phyloP scores from a whole-genome alignment of 2,888 invertebrate species.

The Macroteleia sp. region DNA sequence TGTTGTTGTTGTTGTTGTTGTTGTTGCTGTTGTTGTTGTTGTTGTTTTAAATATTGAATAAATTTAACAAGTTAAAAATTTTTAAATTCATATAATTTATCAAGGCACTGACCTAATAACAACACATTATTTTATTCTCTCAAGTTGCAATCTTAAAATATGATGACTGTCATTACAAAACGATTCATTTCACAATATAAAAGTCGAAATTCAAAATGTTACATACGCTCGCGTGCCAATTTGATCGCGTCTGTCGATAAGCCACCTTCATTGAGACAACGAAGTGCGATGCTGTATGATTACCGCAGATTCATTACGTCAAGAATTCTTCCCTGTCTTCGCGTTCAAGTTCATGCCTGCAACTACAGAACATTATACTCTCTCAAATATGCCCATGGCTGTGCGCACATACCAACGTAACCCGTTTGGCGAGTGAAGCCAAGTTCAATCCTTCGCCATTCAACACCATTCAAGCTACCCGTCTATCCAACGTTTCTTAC shows the following conservation, averaged over 20 bases:
- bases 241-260: constrained; percentile 38
- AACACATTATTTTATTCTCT: too few species aligned
- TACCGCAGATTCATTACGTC: constrained; percentile 39
- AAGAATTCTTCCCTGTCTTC: constrained; percentile 42
- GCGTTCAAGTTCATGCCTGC: constrained; percentile 58
- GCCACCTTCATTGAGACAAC: background rate
- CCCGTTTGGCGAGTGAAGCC: constrained; percentile 46
- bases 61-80: too few species aligned
- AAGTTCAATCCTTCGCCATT: constrained; percentile 61
- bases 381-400: constrained; percentile 47
- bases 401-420: constrained; percentile 42
- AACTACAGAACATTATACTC: constrained; percentile 53
- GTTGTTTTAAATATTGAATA: too few species aligned
- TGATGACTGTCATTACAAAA: too few species aligned
- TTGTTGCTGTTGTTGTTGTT: too few species aligned
- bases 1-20: too few species aligned
- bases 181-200: too few species aligned
- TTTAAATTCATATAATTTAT: too few species aligned
- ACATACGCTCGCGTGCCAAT: too few species aligned
- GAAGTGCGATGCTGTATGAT: constrained; percentile 12
- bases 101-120: too few species aligned
- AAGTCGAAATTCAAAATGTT: too few species aligned
- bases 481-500: constrained; percentile 60
- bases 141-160: too few species aligned
- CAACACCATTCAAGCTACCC: constrained; percentile 63